Base-by-base conservation (phyloP, 2,888 invertebrate species). In the Drosophila mayaguana region DNA sequence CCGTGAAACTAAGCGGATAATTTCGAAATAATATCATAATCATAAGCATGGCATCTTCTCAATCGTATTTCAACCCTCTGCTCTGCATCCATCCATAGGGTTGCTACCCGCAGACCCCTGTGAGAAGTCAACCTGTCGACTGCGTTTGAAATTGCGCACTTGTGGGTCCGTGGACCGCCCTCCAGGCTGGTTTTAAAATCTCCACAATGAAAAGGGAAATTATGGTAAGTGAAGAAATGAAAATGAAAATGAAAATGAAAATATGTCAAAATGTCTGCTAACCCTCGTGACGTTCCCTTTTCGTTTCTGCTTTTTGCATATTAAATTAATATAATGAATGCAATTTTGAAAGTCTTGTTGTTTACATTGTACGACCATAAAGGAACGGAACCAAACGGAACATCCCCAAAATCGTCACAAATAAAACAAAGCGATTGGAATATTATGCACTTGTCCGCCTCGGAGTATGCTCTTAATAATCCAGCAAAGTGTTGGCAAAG, bases 1-100 rank as follows among this genome's bases (percentile, higher is more conserved):
- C 72, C 66, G 81, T 76, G 87, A 89, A 88, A 72, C 89, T 88
- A 91, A 91, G 89, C 92, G 91, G 88, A 92, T 91, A 91, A 91
- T 91, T 92, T 91, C 88, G 56, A 90, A 88, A 91, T 91, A 91
- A 91, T 91, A 91, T 91, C 92, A 91, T 91, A 91, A 91, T 91
- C 91, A 91, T 92, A 92, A 90, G 80, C 75, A 68, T 14, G 20
- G 61, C 60, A 57, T 62, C 75, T 60, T 59, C 48, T 55, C 66
- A 42, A 16, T 6, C 36, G 16, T 16, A 63, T 84, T 79, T 76
- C 78, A 79, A 81, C 80, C 82, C 75, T 66, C 54, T n/a, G 2
- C 22, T 3, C 16, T 4, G 18, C 2, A 8, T 25, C 28, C 28
- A 8, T 1, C 8, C 28, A 25, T 25, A 40, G 56, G 62, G 61